Evolutionary conservation across 2,797 vertebrate genomes (phyloP), one percentile per base, ranked within the genome.

Genomic region (Denticeps clupeoides): DNA sequence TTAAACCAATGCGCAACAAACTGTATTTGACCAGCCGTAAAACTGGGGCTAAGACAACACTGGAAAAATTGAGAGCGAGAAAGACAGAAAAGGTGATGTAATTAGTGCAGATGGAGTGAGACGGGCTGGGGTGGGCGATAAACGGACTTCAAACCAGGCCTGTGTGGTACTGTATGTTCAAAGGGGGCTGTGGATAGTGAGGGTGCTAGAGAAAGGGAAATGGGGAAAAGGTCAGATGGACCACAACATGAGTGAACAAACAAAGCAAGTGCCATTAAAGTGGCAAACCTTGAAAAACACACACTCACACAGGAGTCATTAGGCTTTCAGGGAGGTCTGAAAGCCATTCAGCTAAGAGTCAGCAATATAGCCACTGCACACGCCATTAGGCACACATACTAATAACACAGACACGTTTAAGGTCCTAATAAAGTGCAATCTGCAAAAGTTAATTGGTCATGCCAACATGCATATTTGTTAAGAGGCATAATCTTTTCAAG

Each of bases 211-310:
- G 23, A 42, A 9, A 5, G 12, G 41, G 49, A 48, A 44, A n/a
- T 37, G 22, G 54, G 31, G 43, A 41, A 63, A 56, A 64, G 53
- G 50, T 1, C 52, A 55, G n/a, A 0, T 1, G 1, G 54, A 19
- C 53, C 7, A 48, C 41, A 32, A 50, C 48, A 41, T 27, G 18
- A 45, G 35, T 9, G 22, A 41, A 41, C 29, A 55, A 57, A 49
- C 45, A 42, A 16, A 45, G 32, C 23, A 28, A 4, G 45, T 7
- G 31, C 49, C 49, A 51, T 46, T 56, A 50, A 54, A 45, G 35
- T 21, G 35, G 16, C 18, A 18, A 38, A 38, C 35, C 35, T 38
- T 23, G 23, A 7, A 44, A 42, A 44, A 44, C 35, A 19, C 35
- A 9, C 8, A 19, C 16, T 35, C 35, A 38, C 38, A 38, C 38